Percentiles rank a stretch among this genome's conserved stretches.
Evolutionary conservation across 2,888 invertebrate genomes (phyloP).

Genomic region (Liopterus haemorrhoidalis): DNA sequence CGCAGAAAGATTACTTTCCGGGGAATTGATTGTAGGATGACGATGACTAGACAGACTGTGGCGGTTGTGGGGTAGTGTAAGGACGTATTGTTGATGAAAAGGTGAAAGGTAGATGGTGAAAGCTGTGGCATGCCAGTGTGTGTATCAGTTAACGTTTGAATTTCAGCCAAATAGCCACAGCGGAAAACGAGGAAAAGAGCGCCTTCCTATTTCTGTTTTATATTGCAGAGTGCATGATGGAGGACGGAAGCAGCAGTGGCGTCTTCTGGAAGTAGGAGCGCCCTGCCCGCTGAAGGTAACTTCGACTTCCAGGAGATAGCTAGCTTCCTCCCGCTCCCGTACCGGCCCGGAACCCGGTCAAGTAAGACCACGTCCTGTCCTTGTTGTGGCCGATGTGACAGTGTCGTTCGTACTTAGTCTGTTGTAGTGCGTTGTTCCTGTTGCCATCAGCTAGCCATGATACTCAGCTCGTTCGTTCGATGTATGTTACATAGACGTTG

Average conservation of each 20-base stretch:
- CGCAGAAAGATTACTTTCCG: too few relatives aligned
- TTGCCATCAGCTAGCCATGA: conserved; percentile 41
- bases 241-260: conserved; percentile 46
- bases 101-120: conserved; percentile 18
- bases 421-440: conserved; percentile 37
- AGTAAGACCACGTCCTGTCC: conserved; percentile 47
- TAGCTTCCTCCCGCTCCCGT: conserved; percentile 48
- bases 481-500: conserved; percentile 46
- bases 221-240: conserved; percentile 55
- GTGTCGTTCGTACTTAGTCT: conserved; percentile 44
- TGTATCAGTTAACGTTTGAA: too few relatives aligned
- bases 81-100: too few relatives aligned
- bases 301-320: conserved; percentile 55
- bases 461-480: conserved; percentile 46
- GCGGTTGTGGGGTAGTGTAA: too few relatives aligned
- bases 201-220: conserved; percentile 55
- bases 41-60: too few relatives aligned
- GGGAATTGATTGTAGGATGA: too few relatives aligned
- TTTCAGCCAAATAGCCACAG: too few relatives aligned
- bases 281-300: conserved; percentile 49
- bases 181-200: conserved; percentile 41
- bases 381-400: conserved; percentile 48
- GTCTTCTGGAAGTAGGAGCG: conserved; percentile 58
- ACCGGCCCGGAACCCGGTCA: conserved; percentile 44
- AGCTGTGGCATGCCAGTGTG: conserved; percentile 28